Base-by-base conservation (phyloP, 2,888 invertebrate genomes). In the Eupithecia dodoneata region DNA sequence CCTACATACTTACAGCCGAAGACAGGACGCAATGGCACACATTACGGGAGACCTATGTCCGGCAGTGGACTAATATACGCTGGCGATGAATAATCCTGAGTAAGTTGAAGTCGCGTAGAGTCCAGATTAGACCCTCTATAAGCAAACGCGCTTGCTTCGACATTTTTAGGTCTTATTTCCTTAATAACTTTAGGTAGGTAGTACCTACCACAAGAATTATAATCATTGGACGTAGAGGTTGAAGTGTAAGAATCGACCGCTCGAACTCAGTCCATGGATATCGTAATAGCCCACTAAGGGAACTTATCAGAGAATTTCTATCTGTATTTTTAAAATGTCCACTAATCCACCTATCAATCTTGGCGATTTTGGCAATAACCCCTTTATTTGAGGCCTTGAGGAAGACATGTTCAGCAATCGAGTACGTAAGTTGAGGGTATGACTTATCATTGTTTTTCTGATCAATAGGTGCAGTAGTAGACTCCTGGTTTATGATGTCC, bases 401-500 rank as follows among this genome's bases (percentile, higher is more conserved):
- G 30, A 30, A 30, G 30, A 30, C 30, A 30, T 30, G 30, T 30
- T 30, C 30, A 30, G 30, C 30, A 30, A 30, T 30, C 30, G 30
- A 30, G 1, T 30, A 30, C 30, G 30, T 30, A 30, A 30, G 30
- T 30, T 59, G n/a, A 59, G 18, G 9, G 18, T 59, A 55, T n/a
- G 18, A 55, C n/a, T 0, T 15, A 55, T 55, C 7, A 18, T 18
- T 59, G 18, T 59, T 3, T 63, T 63, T 66, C 15, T 66, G 5
- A 42, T 72, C 91, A 7, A 59, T 18, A 98, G 97, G 97, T 95
- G 96, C 97, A 10, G 88, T 96, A 79, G 97, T 98, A 52, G 97
- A 97, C 88, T 96, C 96, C 13, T 98, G 98, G 98, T 96, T 97
- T 74, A 95, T 98, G 89, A 98, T 98, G 97, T 96, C 96, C 72